phyloP scores from a whole-genome alignment of 2,113 vertebrate genomes.

The Syngnathus typhle region DNA sequence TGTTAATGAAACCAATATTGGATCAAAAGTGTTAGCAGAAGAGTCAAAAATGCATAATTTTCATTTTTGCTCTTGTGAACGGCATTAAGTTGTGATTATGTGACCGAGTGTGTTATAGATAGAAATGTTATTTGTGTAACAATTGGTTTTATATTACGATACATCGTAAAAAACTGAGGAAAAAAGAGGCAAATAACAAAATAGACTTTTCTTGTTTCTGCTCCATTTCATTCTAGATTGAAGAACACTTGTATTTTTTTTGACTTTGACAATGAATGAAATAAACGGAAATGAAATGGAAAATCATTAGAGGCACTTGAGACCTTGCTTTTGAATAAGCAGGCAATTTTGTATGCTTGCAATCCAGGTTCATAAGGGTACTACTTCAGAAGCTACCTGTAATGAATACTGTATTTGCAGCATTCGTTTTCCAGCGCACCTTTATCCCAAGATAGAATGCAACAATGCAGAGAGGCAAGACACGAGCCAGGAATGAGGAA shows the following conservation, averaged over 20 bases:
- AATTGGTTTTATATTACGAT: no score
- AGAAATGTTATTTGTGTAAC: no score
- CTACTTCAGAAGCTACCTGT: constrained; percentile 19
- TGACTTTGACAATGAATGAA: no score
- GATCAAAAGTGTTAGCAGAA: neutral
- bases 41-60: neutral
- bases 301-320: neutral
- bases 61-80: no score
- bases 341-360: neutral
- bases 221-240: no score
- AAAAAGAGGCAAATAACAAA: no score
- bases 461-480: constrained; percentile 37
- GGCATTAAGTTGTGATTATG: no score
- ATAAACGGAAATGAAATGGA: no score
- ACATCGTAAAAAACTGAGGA: no score
- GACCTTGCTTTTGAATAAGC: neutral
- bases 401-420: constrained; percentile 36
- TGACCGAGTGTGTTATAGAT: no score
- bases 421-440: constrained; percentile 15
- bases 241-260: no score
- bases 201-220: no score
- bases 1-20: constrained; percentile 29
- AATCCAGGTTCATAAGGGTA: constrained; percentile 29
- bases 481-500: constrained; percentile 45
- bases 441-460: constrained; percentile 32